Conservation (phyloP, 2,888 invertebrate genomes). For the Drosophila gaucha region DNA sequence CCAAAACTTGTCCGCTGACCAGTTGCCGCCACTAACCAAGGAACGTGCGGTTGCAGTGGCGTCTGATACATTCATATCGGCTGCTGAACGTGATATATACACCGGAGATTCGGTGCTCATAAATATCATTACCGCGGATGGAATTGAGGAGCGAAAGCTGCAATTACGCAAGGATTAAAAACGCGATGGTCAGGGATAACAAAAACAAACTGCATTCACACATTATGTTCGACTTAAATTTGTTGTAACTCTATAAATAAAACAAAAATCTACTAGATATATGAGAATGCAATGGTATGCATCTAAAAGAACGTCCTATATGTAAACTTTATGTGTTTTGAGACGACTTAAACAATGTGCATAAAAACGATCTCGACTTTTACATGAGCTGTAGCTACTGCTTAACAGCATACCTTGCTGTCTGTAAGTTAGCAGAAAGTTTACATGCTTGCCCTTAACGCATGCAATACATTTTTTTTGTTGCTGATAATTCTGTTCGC, state of each 20-base stretch:
- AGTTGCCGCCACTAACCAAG: slow-evolving; percentile 87
- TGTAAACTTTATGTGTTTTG: no score
- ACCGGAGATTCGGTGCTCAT: slow-evolving; percentile 97
- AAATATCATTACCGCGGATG: slow-evolving; percentile 94
- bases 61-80: slow-evolving; percentile 98
- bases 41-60: slow-evolving; percentile 94
- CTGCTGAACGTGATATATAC: slow-evolving; percentile 98
- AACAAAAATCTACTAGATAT: slow-evolving; percentile 37
- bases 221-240: slow-evolving; percentile 50
- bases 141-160: slow-evolving; percentile 90
- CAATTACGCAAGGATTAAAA: slow-evolving; percentile 93
- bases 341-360: no score
- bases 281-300: neutral
- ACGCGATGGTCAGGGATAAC: slow-evolving; percentile 1
- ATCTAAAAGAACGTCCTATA: no score
- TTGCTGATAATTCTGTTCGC: no score
- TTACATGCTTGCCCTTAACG: no score
- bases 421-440: no score
- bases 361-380: no score
- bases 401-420: no score
- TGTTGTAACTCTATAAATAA: slow-evolving; percentile 63
- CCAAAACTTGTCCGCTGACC: slow-evolving; percentile 86
- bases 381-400: no score
- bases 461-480: no score
- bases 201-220: slow-evolving; percentile 27